phyloP scores from a whole-genome alignment of 64 coral and sea anemone species.

The Platygyra sinensis region DNA sequence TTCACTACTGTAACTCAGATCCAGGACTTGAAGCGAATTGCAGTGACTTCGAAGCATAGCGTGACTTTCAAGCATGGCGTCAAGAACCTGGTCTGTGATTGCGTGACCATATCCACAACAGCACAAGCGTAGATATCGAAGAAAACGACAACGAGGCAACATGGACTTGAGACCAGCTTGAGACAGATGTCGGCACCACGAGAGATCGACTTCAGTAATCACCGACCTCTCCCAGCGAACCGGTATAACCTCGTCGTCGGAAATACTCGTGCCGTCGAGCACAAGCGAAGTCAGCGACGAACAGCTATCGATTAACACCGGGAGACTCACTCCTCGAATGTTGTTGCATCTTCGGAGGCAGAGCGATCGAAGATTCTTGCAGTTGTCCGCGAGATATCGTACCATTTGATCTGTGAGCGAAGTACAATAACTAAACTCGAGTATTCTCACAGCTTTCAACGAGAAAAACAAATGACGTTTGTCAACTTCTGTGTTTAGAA shows the following conservation, averaged over 20 bases:
- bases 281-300: constrained; percentile 62
- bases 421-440: constrained; percentile 89
- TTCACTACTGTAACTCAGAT: constrained; percentile 84
- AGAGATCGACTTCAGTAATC: constrained; percentile 81
- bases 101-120: constrained; percentile 94
- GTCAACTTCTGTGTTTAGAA: constrained; percentile 39
- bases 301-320: constrained; percentile 49
- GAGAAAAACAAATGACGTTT: constrained; percentile 46
- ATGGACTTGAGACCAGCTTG: constrained; percentile 68
- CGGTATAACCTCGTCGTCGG: constrained; percentile 32
- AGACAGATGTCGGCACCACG: constrained; percentile 82
- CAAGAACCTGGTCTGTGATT: constrained; percentile 78
- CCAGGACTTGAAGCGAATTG: constrained; percentile 66
- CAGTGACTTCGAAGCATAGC: constrained; percentile 17
- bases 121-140: constrained; percentile 82
- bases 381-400: constrained; percentile 38
- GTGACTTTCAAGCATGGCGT: constrained; percentile 1
- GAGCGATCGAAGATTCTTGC: constrained; percentile 56
- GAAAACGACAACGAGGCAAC: constrained; percentile 47
- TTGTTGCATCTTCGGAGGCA: constrained; percentile 77
- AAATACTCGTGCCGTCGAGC: constrained; percentile 71
- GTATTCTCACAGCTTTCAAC: constrained; percentile 34
- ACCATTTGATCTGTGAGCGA: constrained; percentile 77
- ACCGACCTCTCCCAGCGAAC: constrained; percentile 65
- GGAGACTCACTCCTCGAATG: constrained; percentile 68